A percentile compares a stretch with the other conserved stretches of the same genome.
Evolutionary conservation across 2,888 invertebrate species (phyloP).

Genomic region (Clunio marinus): DNA sequence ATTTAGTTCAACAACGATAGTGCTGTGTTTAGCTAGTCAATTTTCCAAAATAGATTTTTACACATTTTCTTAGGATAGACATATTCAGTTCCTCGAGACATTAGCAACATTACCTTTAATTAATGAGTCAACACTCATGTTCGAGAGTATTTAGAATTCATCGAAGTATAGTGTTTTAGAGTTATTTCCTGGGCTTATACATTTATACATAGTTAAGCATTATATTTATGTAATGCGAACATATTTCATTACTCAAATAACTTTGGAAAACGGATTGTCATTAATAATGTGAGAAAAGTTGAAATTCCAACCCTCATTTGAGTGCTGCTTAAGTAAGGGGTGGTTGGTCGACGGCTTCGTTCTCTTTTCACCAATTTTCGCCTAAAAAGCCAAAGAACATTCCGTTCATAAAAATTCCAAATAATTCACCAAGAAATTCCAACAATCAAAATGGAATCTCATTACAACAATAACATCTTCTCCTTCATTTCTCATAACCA

Average conservation of each 20-base stretch:
- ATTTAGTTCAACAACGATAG: too few relatives aligned
- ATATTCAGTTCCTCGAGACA: too few relatives aligned
- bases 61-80: too few relatives aligned
- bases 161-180: neutral
- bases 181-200: slow-evolving; percentile 1
- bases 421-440: slow-evolving; percentile 33
- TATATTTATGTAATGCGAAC: slow-evolving; percentile 16
- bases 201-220: too few relatives aligned
- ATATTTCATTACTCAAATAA: slow-evolving; percentile 35
- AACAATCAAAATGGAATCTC: slow-evolving; percentile 16
- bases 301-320: slow-evolving; percentile 31
- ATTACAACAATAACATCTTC: slow-evolving; percentile 18
- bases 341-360: too few relatives aligned
- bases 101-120: too few relatives aligned
- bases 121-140: too few relatives aligned
- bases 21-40: neutral
- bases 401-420: slow-evolving; percentile 37
- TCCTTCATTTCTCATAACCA: slow-evolving; percentile 24
- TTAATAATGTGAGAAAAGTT: slow-evolving; percentile 10
- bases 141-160: too few relatives aligned
- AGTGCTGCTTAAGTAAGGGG: neutral
- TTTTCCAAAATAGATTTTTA: neutral
- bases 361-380: slow-evolving; percentile 9
- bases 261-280: slow-evolving; percentile 26
- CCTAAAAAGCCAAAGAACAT: slow-evolving; percentile 8